Evolutionary conservation across 2,888 invertebrate genomes (phyloP), one percentile per base, ranked within the genome.

Genomic region (Clusia tigrina): DNA sequence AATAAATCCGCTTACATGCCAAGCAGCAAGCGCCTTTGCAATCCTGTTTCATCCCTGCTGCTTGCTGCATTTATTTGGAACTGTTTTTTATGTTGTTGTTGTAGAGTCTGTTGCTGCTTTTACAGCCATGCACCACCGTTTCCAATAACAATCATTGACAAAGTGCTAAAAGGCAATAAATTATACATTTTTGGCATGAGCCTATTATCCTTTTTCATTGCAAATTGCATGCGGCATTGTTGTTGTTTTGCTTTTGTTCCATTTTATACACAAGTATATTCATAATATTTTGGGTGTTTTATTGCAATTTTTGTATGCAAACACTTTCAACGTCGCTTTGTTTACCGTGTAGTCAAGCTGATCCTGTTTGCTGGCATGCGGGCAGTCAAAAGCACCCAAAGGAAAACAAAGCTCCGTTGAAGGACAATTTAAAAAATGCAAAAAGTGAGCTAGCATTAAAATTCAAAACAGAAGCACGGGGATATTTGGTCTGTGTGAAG

Each of bases 141-240:
- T 52, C 58, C 51, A 66, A 38, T 60, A 66, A 24, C 23, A 63
- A 60, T 20, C 54, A 62, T 59, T 58, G 61, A 57, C 67, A 69
- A 71, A 73, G 76, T 73, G 77, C 74, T 78, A 79, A 78, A 77
- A 79, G 73, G 74, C 78, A 78, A 78, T 78, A 77, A 78, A 74
- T 78, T 78, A 78, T 69, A 71, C 69, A 71, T 69, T 22, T 55
- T 58, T 61, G 55, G 51, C 52, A 51, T 56, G 51, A 24, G 60
- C 60, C 60, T 62, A 54, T 48, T 60, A 46, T 63, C 56, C 61
- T 54, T 56, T n/a, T 53, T 18, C 10, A 52, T 61, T n/a, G 23
- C 32, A 60, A 57, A 20, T 67, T 51, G 52, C 22, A 22, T 51
- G n/a, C n/a, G n/a, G n/a, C 58, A 58, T 48, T 61, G 58, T 64